A percentile compares a stretch with the other conserved stretches of the same genome.
Evolutionary conservation across 2,888 invertebrate genomes (phyloP).

Genomic region (Athrips mouffetella): DNA sequence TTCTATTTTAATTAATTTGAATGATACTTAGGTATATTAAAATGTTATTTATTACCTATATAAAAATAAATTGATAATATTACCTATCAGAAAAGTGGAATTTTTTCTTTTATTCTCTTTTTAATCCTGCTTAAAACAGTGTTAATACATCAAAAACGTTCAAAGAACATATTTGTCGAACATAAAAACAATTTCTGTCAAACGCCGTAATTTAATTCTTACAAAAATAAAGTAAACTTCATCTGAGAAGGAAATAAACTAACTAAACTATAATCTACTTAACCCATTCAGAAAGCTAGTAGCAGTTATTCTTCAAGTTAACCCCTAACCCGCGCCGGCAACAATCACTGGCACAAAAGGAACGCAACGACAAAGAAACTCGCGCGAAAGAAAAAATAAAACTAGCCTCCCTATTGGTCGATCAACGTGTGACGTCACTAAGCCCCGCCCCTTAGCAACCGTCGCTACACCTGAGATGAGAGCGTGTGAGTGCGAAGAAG

Average conservation of each 20-base stretch:
- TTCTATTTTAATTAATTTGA: too few relatives aligned
- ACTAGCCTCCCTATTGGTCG: slow-evolving; percentile 53
- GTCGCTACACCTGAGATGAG: slow-evolving; percentile 74
- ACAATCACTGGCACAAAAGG: slow-evolving; percentile 63
- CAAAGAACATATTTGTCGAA: not conserved
- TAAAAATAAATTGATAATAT: too few relatives aligned
- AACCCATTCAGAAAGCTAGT: slow-evolving; percentile 27
- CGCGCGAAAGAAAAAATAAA: slow-evolving; percentile 54
- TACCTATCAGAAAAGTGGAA: too few relatives aligned
- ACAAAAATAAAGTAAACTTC: not conserved
- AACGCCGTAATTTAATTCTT: not conserved
- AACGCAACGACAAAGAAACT: slow-evolving; percentile 57
- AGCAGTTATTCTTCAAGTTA: slow-evolving; percentile 53
- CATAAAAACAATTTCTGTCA: not conserved
- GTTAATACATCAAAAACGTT: too few relatives aligned
- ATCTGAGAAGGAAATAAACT: slow-evolving; percentile 5
- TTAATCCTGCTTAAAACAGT: too few relatives aligned
- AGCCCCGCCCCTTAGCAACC: slow-evolving; percentile 74
- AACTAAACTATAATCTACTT: slow-evolving; percentile 16
- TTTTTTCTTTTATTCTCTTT: too few relatives aligned
- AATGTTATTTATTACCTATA: too few relatives aligned
- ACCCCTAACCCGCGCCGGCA: slow-evolving; percentile 37
- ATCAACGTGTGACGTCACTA: slow-evolving; percentile 62
- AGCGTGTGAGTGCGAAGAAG: slow-evolving; percentile 56
- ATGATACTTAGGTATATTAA: too few relatives aligned